Base-by-base conservation (phyloP, 1,140 invertebrate species). In the Gonatopus flavifemur region DNA sequence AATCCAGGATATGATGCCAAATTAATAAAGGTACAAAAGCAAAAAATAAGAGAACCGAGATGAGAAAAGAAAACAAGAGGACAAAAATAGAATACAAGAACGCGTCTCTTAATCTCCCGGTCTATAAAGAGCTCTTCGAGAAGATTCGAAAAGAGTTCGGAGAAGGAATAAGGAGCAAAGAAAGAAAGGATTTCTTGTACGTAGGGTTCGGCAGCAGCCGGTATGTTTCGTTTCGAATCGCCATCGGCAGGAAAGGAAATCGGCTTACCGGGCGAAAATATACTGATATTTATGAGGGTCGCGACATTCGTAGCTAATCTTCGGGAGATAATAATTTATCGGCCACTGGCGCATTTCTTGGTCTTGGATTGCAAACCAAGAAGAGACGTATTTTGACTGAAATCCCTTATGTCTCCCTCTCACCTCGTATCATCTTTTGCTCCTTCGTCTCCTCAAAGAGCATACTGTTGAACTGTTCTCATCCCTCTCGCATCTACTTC, bases 201-300 rank as follows among this genome's bases (percentile, higher is more conserved):
- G 64, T 65, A 63, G 56, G 67, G 66, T 75, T 76, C 62, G 72
- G 71, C 71, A 73, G 59, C 59, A 63, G 59, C 59, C 61, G 65
- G 61, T 59, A 66, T 59, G 60, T 67, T 74, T 72, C 65, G 70
- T 70, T n/a, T n/a, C n/a, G n/a, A n/a, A n/a, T 70, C 66, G 49
- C 44, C 35, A 66, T 74, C 73, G 66, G 69, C 67, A 61, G 67
- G 68, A 72, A 68, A 76, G 68, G 60, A 74, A 78, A 78, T 78
- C 76, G 74, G 76, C 76, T 78, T 78, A 72, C 59, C 58, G 52
- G 47, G 55, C 58, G 70, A 74, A 74, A 72, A 74, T 70, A 69
- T 72, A 70, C 70, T 59, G 66, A 74, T 76, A 78, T 77, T 76
- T 78, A 78, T 78, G 74, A 76, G 72, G 72, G 74, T 74, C 72